Evolutionary conservation across 2,888 invertebrate genomes (phyloP).

Genomic region (Drosophila flavopinicola): DNA sequence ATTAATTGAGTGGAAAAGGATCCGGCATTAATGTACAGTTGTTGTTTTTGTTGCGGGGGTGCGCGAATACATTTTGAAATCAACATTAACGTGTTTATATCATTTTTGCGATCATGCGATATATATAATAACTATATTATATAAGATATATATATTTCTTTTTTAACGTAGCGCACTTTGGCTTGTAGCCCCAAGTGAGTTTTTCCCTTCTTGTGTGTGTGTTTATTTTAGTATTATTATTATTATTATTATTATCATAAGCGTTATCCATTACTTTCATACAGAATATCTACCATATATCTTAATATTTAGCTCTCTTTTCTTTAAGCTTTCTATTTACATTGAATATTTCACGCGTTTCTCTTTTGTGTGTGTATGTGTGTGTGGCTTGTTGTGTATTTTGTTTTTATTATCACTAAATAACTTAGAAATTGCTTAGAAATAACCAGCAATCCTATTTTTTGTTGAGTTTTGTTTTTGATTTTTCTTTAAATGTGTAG

Average conservation of each 20-base stretch:
- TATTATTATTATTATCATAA: slow-evolving; percentile 35
- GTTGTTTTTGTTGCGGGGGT: slow-evolving; percentile 29
- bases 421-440: slow-evolving; percentile 67
- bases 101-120: slow-evolving; percentile 37
- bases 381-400: slow-evolving; percentile 11
- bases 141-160: slow-evolving; percentile 40
- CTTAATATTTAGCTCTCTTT: slow-evolving; percentile 29
- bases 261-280: slow-evolving; percentile 43
- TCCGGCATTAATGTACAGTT: slow-evolving; percentile 43
- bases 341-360: slow-evolving; percentile 49
- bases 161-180: slow-evolving; percentile 60
- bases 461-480: slow-evolving; percentile 22
- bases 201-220: slow-evolving; percentile 23
- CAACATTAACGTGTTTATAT: slow-evolving; percentile 25
- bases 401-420: slow-evolving; percentile 67
- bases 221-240: slow-evolving; percentile 33
- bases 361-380: slow-evolving; percentile 14
- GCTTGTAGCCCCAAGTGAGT: slow-evolving; percentile 67
- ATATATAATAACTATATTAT: slow-evolving; percentile 33
- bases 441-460: slow-evolving; percentile 41
- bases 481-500: slow-evolving; percentile 15
- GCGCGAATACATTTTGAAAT: slow-evolving; percentile 38
- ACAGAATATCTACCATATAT: slow-evolving; percentile 26
- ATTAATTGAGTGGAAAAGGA: slow-evolving; percentile 19
- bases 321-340: slow-evolving; percentile 50